Conservation (phyloP, 2,113 vertebrate genomes). For the Seriola quinqueradiata region DNA sequence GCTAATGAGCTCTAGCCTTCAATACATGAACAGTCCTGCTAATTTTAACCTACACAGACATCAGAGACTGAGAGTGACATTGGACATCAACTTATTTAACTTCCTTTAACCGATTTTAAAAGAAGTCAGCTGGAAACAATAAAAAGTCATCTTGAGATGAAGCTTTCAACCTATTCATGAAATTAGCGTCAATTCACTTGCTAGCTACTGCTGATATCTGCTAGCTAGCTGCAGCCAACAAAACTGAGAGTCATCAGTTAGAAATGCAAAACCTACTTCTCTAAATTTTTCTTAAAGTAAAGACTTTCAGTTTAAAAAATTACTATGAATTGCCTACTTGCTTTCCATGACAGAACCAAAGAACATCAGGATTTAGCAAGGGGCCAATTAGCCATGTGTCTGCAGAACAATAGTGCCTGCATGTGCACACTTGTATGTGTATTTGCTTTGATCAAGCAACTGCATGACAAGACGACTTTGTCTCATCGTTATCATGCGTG, state of each 20-base stretch:
- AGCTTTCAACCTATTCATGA: not conserved
- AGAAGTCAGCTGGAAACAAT: no score
- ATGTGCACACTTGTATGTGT: conserved; percentile 1
- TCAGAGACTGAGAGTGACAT: no score
- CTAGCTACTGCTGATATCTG: not conserved
- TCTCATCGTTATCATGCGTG: conserved; percentile 26
- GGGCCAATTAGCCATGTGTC: not conserved
- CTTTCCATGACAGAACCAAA: not conserved
- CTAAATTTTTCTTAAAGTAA: not conserved
- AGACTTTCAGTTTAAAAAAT: not conserved
- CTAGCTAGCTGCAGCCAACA: not conserved
- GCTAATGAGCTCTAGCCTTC: no score
- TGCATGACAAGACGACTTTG: conserved; percentile 26
- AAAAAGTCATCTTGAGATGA: no score
- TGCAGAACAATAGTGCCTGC: conserved; percentile 19
- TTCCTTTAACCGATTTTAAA: no score
- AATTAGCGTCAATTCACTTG: not conserved
- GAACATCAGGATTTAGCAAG: not conserved
- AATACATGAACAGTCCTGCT: no score
- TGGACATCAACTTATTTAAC: no score
- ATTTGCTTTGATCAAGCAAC: conserved; percentile 16
- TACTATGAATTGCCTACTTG: not conserved
- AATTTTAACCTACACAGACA: no score
- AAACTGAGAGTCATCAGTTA: not conserved
- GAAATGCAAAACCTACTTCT: not conserved